Conservation (phyloP, 2,797 vertebrate species). For the Tadarida brasiliensis region DNA sequence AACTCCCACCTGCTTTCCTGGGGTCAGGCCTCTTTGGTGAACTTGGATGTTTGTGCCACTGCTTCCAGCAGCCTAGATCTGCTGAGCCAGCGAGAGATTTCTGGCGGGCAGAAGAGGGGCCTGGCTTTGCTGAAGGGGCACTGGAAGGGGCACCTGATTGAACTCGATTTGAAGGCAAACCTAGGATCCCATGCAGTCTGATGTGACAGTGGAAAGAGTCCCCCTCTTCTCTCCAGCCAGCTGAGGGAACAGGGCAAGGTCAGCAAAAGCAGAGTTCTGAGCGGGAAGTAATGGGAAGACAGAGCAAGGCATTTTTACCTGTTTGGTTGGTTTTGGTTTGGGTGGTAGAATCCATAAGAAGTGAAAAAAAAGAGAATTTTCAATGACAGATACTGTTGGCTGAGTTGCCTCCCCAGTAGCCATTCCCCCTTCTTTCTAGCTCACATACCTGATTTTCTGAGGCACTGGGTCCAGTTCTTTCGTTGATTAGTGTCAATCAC, state of each 20-base stretch:
- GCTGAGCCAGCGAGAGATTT: background rate
- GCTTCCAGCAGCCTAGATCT: background rate
- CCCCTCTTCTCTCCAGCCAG: background rate
- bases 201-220: background rate
- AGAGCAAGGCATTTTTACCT: background rate
- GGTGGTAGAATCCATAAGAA: background rate
- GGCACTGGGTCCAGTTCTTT: background rate
- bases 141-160: background rate
- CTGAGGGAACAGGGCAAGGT: background rate
- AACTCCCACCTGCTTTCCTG: background rate
- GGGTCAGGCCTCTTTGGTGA: slow-evolving; percentile 11
- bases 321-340: background rate
- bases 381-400: background rate
- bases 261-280: background rate
- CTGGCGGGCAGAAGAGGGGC: background rate
- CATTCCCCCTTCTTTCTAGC: background rate
- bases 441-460: background rate
- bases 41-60: background rate
- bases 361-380: background rate
- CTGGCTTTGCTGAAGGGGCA: background rate
- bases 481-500: background rate
- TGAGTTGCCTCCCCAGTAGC: background rate
- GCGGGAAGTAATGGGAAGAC: background rate
- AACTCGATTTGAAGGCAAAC: background rate
- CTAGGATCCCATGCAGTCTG: accelerated